phyloP scores from a whole-genome alignment of 2,113 vertebrate genomes.

The Brachyhypopomus occidentalis region DNA sequence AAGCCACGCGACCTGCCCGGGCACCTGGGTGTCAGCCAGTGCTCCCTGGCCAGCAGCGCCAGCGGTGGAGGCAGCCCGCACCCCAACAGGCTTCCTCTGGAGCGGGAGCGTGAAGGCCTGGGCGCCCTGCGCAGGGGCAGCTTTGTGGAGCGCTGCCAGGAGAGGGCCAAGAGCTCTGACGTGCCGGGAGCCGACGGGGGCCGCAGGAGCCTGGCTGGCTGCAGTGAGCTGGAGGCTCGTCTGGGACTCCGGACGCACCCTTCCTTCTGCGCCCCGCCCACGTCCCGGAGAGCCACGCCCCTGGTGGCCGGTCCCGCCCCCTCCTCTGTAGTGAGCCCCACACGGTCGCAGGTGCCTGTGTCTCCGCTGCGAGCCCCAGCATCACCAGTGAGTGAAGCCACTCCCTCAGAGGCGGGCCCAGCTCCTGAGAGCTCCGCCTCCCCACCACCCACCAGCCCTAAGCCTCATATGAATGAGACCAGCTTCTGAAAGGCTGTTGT shows the following conservation, averaged over 20 bases:
- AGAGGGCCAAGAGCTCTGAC: conserved; percentile 77
- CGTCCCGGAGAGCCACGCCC: conserved; percentile 23
- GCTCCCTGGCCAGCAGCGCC: conserved; percentile 44
- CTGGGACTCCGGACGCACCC: conserved; percentile 49
- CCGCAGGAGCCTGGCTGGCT: conserved; percentile 65
- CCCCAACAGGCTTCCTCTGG: conserved; percentile 36
- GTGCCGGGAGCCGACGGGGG: conserved; percentile 41
- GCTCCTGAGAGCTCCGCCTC: conserved; percentile 52
- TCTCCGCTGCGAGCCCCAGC: conserved; percentile 50
- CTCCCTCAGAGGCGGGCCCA: conserved; percentile 44
- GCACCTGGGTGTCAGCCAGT: conserved; percentile 52
- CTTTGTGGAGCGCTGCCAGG: conserved; percentile 87
- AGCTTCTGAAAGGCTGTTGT: conserved; percentile 77
- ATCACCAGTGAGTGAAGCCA: conserved; percentile 51
- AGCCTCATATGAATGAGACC: conserved; percentile 82
- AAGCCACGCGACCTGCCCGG: conserved; percentile 56
- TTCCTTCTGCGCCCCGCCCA: not conserved
- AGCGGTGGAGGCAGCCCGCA: conserved; percentile 49
- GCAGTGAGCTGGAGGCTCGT: conserved; percentile 68
- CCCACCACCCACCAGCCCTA: conserved; percentile 68
- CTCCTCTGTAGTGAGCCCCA: conserved; percentile 46
- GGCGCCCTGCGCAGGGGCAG: conserved; percentile 70
- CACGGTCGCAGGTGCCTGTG: conserved; percentile 15
- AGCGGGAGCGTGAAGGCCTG: conserved; percentile 48
- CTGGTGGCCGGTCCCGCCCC: conserved; percentile 55